These are phyloP conservation scores for Lytechinus pictus DNA, from an alignment of 35 echinoderm and acorn worm species.

Conservation along the genomic window DNA sequence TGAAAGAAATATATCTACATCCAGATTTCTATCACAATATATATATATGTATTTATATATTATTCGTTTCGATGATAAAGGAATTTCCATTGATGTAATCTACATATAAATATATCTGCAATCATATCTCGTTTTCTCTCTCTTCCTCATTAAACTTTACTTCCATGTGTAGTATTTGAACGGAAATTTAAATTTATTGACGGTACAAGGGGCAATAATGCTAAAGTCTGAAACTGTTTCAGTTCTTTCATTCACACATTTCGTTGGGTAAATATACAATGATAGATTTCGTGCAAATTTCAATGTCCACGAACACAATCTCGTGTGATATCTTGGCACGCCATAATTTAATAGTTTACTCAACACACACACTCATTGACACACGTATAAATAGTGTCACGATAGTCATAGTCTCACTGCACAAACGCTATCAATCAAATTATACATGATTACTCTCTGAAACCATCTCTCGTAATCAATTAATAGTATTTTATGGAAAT, in stretches of 20 bases:
- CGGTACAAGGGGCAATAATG: not conserved
- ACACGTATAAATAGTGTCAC: not conserved
- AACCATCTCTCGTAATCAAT: no score
- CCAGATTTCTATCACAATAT: no score
- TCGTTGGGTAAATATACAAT: not conserved
- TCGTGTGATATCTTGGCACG: not conserved
- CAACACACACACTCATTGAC: not conserved
- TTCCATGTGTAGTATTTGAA: not conserved
- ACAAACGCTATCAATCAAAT: not conserved
- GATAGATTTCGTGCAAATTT: not conserved
- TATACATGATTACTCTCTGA: no score
- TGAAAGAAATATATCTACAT: no score
- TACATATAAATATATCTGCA: no score
- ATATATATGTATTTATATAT: no score
- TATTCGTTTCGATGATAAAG: no score
- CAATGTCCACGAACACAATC: not conserved
- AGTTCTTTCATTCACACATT: not conserved
- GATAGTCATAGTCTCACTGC: not conserved
- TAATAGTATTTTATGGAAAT: no score
- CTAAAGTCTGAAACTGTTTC: conserved; percentile 12
- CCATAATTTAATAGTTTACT: not conserved
- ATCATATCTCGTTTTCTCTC: no score
- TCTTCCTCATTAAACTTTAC: not conserved
- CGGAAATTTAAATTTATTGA: not conserved
- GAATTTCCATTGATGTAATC: no score